These are phyloP conservation scores for Camarhynchus parvulus DNA, from an alignment of 2,113 vertebrate species.

Conservation along the genomic window DNA sequence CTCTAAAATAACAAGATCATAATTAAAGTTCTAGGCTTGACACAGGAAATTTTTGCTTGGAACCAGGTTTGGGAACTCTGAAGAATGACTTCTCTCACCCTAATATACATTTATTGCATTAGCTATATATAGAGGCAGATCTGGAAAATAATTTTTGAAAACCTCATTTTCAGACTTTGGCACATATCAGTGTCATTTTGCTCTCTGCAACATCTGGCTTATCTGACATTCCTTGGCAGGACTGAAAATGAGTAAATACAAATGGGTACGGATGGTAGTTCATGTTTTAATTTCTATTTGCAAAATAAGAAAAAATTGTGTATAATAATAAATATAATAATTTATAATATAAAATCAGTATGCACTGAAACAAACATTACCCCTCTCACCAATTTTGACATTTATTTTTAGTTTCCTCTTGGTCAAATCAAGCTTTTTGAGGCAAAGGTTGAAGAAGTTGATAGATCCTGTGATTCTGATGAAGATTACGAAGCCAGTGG, in stretches of 20 bases:
- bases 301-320: neutral
- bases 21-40: neutral
- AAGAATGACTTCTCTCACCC: neutral
- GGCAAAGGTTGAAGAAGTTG: slow-evolving; percentile 90
- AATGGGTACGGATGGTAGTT: neutral
- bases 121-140: neutral
- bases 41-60: neutral
- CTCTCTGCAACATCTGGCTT: neutral
- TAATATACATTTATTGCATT: neutral
- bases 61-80: neutral
- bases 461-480: slow-evolving; percentile 88
- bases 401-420: slow-evolving; percentile 88
- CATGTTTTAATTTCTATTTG: neutral
- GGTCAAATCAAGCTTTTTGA: slow-evolving; percentile 96
- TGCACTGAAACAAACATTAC: neutral
- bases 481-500: slow-evolving; percentile 87
- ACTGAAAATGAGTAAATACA: neutral
- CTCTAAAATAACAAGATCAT: neutral
- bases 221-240: neutral
- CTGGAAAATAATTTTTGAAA: neutral
- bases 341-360: neutral
- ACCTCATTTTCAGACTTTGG: neutral
- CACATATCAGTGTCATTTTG: neutral
- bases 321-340: neutral
- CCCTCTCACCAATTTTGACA: neutral